These are phyloP conservation scores for Halocynthia aurantium DNA, from an alignment of 23 tunicate genomes.

Conservation along the genomic window DNA sequence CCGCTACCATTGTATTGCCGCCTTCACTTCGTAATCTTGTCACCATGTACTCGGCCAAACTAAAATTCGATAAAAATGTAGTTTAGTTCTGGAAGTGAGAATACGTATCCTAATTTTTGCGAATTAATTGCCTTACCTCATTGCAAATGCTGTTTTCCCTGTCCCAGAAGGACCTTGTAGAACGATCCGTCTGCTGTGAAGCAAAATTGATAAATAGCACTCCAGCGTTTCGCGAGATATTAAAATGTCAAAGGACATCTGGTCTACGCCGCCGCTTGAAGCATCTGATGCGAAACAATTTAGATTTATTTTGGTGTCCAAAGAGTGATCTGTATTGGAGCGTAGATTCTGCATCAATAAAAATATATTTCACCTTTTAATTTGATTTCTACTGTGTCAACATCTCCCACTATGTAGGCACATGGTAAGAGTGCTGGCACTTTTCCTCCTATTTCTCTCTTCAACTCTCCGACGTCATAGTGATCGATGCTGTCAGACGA, in stretches of 20 bases:
- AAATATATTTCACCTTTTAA: constrained; percentile 38
- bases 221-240: constrained; percentile 48
- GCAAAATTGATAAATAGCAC: constrained; percentile 29
- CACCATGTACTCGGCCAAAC: constrained; percentile 51
- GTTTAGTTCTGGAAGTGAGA: not conserved
- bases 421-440: constrained; percentile 78
- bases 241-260: constrained; percentile 37
- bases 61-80: constrained; percentile 10
- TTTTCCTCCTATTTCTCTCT: constrained; percentile 44
- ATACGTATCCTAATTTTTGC: not conserved
- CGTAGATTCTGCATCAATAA: too few relatives aligned
- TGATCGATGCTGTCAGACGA: constrained; percentile 59
- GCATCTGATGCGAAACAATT: constrained; percentile 35
- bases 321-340: too few relatives aligned
- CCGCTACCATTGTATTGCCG: constrained; percentile 13
- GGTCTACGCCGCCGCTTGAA: constrained; percentile 52
- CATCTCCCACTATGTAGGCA: constrained; percentile 79
- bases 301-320: not conserved
- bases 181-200: constrained; percentile 45
- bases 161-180: constrained; percentile 79
- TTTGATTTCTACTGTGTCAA: constrained; percentile 51
- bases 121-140: constrained; percentile 23
- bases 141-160: constrained; percentile 60
- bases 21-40: constrained; percentile 25
- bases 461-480: constrained; percentile 84